phyloP scores from a whole-genome alignment of 2,888 invertebrate species.

The Odontothrips loti region DNA sequence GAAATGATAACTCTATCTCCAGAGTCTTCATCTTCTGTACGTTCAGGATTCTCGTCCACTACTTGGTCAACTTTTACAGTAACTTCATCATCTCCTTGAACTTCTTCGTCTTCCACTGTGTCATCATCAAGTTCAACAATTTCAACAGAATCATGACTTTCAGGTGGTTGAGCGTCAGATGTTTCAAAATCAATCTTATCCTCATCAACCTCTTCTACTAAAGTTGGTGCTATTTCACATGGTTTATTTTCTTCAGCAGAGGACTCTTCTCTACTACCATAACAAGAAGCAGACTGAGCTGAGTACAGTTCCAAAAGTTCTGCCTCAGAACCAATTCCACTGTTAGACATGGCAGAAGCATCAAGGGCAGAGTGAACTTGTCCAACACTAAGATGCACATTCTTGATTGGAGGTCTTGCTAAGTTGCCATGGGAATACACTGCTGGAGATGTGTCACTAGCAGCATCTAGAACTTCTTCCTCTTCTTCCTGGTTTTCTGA shows the following conservation, averaged over 20 bases:
- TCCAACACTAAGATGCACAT: not conserved
- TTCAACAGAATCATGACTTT: not conserved
- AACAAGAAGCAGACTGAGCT: not conserved
- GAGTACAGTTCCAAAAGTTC: not conserved
- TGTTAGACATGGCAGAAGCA: not conserved
- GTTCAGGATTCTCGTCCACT: not conserved
- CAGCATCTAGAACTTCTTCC: too few relatives aligned
- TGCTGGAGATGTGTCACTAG: not conserved
- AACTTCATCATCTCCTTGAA: not conserved
- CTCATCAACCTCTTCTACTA: not conserved
- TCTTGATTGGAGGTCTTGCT: not conserved
- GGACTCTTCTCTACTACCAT: not conserved
- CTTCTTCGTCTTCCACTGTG: not conserved
- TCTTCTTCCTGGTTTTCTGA: not conserved
- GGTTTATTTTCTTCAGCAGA: not conserved
- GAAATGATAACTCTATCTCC: not conserved
- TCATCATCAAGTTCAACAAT: slow-evolving; percentile 12
- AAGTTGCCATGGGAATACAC: not conserved
- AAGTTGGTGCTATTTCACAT: not conserved
- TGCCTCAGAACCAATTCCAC: not conserved
- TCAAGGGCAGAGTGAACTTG: not conserved
- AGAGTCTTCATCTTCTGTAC: not conserved
- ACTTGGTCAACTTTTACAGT: not conserved
- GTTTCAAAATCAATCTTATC: not conserved
- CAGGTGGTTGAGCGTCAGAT: not conserved